A percentile compares a stretch with the other conserved stretches of the same genome.
phyloP scores from a whole-genome alignment of 2,113 vertebrate genomes.

The Fukomys damarensis region DNA sequence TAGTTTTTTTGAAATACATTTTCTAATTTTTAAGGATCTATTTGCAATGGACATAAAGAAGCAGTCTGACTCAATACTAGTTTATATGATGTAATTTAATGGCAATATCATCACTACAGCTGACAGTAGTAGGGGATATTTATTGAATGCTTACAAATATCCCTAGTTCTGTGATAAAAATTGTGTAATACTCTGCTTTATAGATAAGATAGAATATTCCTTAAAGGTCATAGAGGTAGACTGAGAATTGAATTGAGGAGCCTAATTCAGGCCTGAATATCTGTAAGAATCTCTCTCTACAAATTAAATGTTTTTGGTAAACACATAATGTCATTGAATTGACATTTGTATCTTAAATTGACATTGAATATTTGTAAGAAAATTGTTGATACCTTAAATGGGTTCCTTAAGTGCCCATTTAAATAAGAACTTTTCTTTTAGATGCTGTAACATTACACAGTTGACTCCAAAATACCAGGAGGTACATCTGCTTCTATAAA shows the following conservation, averaged over 20 bases:
- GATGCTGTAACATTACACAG: neutral
- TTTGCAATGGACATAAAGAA: neutral
- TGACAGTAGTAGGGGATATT: neutral
- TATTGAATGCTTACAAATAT: neutral
- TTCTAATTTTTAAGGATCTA: neutral
- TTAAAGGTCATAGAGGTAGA: neutral
- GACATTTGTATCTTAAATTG: too few species aligned
- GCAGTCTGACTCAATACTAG: neutral
- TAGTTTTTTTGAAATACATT: neutral
- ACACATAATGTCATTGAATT: neutral
- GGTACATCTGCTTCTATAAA: neutral
- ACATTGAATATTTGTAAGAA: neutral
- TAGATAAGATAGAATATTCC: neutral
- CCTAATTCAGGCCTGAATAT: neutral
- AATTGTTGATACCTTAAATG: neutral
- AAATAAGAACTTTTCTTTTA: neutral
- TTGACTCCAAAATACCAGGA: neutral
- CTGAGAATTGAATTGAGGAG: neutral
- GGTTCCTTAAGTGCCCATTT: neutral
- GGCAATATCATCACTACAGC: neutral
- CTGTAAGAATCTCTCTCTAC: neutral
- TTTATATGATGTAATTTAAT: neutral
- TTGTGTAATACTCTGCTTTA: neutral
- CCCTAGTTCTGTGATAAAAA: neutral
- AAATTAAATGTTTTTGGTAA: constrained; percentile 15